Evolutionary conservation across 1,140 invertebrate genomes (phyloP).

Genomic region (Ridgeia piscesae): DNA sequence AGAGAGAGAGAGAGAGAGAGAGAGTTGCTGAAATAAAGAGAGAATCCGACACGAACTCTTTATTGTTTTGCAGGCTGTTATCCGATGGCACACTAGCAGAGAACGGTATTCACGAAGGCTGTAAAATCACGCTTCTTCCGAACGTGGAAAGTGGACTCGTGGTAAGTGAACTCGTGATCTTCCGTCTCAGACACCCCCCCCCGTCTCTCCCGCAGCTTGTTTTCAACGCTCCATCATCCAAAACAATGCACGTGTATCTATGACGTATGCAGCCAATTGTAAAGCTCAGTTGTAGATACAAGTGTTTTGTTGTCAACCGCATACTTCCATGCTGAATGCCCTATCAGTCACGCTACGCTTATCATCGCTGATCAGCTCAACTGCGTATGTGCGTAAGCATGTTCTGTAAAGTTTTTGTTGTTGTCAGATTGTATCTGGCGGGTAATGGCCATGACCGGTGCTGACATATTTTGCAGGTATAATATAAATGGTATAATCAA

Average conservation of each 20-base stretch:
- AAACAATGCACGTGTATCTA: background rate
- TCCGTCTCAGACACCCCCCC: too few relatives aligned
- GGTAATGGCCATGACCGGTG: background rate
- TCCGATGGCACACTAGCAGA: conserved; percentile 82
- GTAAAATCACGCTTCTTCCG: conserved; percentile 83
- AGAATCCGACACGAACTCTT: too few relatives aligned
- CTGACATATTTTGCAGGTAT: background rate
- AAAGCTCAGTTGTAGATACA: too few relatives aligned
- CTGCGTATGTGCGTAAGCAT: background rate
- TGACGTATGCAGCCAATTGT: too few relatives aligned
- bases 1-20: too few relatives aligned
- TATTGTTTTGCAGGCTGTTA: conserved; percentile 72
- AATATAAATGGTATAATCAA: background rate
- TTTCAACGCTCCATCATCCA: background rate
- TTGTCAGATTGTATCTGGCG: background rate
- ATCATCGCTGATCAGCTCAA: too few relatives aligned
- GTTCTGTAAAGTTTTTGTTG: background rate
- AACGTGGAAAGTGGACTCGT: conserved; percentile 90
- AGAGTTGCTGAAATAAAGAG: too few relatives aligned
- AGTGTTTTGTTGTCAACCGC: too few relatives aligned
- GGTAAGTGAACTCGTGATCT: conserved; percentile 68
- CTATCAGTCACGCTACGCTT: too few relatives aligned
- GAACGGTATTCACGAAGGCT: conserved; percentile 83
- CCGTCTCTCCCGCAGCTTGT: background rate
- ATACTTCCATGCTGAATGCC: too few relatives aligned